Evolutionary conservation across 2,113 vertebrate species (phyloP), one percentile per base, ranked within the genome.

Genomic region (Entomyzon cyanotis): DNA sequence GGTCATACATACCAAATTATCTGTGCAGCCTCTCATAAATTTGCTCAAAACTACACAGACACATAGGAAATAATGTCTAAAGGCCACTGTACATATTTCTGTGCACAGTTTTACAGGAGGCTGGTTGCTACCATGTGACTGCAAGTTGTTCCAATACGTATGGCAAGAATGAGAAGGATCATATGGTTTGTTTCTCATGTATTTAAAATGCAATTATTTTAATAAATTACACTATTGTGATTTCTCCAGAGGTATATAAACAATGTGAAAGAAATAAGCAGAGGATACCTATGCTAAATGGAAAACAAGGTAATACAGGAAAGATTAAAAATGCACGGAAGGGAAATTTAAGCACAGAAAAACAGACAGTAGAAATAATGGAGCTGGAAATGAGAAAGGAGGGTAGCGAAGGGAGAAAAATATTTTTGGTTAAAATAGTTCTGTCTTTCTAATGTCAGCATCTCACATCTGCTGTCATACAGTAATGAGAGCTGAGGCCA

Each of bases 141-240:
- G 33, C 22, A 90, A 94, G 49, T 81, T 79, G 44, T 82, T 92
- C 78, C 83, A 89, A 22, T 83, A 68, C 0, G 6, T 73, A 83
- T 42, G 70, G 68, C 71, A 94, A 84, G 55, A 92, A 92, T 56
- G 11, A 89, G 55, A 28, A 60, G 65, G n/a, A 94, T 95, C 37
- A 4, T 92, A 92, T 58, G 50, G 73, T 87, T 95, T 95, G 35
- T 63, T 95, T 90, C 83, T 81, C 55, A n/a, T 68, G 47, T 75
- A 71, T 30, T 94, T 93, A 94, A 92, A 93, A 81, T 62, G 44
- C 16, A 83, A 86, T 89, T 93, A 94, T 95, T 94, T 93, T 90
- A 87, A 95, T 93, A 92, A 89, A 97, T 87, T 77, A 69, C 14
- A 60, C 20, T 56, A 82, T 87, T 87, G 56, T 56, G 62, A 53